Conservation (phyloP, 2,113 vertebrate species). For the Brachyhypopomus occidentalis region DNA sequence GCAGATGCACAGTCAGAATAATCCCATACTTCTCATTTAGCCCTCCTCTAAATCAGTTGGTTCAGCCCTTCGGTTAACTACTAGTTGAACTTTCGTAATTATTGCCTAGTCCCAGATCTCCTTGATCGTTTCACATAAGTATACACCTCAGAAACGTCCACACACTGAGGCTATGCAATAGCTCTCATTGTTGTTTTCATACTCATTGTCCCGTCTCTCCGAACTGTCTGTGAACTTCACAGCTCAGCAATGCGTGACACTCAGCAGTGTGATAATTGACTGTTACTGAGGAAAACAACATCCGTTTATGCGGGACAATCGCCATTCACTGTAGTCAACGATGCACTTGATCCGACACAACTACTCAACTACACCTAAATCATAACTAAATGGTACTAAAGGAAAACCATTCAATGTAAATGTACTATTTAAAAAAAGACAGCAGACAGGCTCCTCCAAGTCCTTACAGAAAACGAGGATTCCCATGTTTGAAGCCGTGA, state of each 20-base stretch:
- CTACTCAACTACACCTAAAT: background rate
- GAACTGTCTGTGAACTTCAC: slow-evolving; percentile 61
- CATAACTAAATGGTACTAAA: no score
- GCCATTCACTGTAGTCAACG: background rate
- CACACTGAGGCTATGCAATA: slow-evolving; percentile 41
- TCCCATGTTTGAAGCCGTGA: slow-evolving; percentile 16
- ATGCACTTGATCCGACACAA: background rate
- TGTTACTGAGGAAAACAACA: slow-evolving; percentile 29
- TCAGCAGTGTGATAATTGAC: slow-evolving; percentile 46
- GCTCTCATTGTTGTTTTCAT: slow-evolving; percentile 60
- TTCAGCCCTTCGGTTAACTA: background rate
- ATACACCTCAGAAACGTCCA: background rate
- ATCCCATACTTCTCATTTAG: background rate
- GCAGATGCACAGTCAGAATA: background rate
- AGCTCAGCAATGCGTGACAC: slow-evolving; percentile 64
- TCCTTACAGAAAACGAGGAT: background rate
- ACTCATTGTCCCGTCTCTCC: slow-evolving; percentile 51
- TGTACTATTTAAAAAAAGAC: background rate
- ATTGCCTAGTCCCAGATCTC: background rate
- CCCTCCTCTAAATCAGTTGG: background rate
- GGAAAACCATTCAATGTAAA: background rate
- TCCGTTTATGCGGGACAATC: background rate
- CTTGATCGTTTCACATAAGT: background rate
- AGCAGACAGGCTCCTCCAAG: background rate
- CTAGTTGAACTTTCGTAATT: background rate